Evolutionary conservation across 2,888 invertebrate species (phyloP).

Genomic region (Pyrocoelia pectoralis): DNA sequence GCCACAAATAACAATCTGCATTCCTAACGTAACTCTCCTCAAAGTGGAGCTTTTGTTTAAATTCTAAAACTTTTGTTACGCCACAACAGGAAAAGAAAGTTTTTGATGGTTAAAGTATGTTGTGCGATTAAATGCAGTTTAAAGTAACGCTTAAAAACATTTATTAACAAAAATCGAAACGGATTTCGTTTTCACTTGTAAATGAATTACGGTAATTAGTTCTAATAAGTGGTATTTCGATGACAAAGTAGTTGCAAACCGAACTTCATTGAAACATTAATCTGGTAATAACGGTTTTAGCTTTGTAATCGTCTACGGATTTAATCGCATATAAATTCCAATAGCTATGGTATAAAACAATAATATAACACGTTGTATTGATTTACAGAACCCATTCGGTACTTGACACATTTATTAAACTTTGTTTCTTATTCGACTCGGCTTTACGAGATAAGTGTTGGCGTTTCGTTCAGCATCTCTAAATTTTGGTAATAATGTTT

Average conservation of each 20-base stretch:
- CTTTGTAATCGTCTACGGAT: slow-evolving; percentile 34
- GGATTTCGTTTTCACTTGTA: background rate
- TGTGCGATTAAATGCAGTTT: slow-evolving; percentile 37
- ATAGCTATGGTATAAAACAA: no score
- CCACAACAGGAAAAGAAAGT: slow-evolving; percentile 35
- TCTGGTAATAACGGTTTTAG: slow-evolving; percentile 33
- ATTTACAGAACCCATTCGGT: slow-evolving; percentile 17
- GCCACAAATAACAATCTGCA: slow-evolving; percentile 37
- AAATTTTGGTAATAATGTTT: no score
- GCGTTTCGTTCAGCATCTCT: no score
- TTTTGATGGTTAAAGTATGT: slow-evolving; percentile 33
- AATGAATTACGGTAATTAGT: slow-evolving; percentile 15
- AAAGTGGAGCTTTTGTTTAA: slow-evolving; percentile 41
- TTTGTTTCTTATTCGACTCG: no score
- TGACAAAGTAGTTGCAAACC: slow-evolving; percentile 35
- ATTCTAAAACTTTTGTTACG: slow-evolving; percentile 37
- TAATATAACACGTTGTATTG: slow-evolving; percentile 29
- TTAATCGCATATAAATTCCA: slow-evolving; percentile 34
- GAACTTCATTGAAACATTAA: slow-evolving; percentile 35
- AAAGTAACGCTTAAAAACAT: slow-evolving; percentile 25
- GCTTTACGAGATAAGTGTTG: no score
- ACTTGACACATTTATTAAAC: no score
- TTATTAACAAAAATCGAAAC: background rate
- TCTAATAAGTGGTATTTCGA: slow-evolving; percentile 26
- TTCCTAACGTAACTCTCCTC: slow-evolving; percentile 40